Conservation (phyloP, 1,140 invertebrate genomes). For the Dreissena rostriformis region DNA sequence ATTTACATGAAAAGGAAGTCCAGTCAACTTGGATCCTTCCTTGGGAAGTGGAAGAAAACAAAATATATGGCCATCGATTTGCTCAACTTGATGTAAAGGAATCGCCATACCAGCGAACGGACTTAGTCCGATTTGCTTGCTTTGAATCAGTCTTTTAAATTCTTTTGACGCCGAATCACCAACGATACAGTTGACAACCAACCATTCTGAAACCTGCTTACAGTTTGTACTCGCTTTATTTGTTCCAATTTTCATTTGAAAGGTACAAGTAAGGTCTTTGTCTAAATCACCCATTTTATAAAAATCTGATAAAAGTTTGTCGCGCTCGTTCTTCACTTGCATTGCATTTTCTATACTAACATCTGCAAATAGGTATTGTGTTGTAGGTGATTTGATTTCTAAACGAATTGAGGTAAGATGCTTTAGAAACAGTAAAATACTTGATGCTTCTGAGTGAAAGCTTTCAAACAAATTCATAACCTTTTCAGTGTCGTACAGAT, state of each 20-base stretch:
- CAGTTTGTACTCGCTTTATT: not conserved
- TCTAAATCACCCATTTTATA: too few species aligned
- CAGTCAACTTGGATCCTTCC: constrained; percentile 53
- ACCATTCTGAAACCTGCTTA: not conserved
- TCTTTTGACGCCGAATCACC: constrained; percentile 15
- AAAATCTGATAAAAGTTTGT: too few species aligned
- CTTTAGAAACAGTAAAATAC: constrained; percentile 66
- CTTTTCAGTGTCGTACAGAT: constrained; percentile 58
- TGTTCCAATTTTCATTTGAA: not conserved
- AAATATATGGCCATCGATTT: constrained; percentile 63
- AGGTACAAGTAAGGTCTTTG: not conserved
- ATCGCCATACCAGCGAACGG: constrained; percentile 38
- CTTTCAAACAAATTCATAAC: constrained; percentile 60
- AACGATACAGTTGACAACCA: constrained; percentile 41
- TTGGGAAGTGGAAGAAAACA: constrained; percentile 75
- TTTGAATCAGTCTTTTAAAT: constrained; percentile 31
- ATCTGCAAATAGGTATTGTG: too few species aligned
- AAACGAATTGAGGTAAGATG: constrained; percentile 15
- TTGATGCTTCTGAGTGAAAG: constrained; percentile 58
- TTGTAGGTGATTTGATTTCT: not conserved
- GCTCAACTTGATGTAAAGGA: not conserved
- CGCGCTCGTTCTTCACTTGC: too few species aligned
- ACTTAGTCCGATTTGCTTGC: constrained; percentile 18
- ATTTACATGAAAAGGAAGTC: constrained; percentile 73
- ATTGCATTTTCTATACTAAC: too few species aligned